Evolutionary conservation across 2,113 vertebrate species (phyloP), one percentile per base, ranked within the genome.

Genomic region (Misgurnus anguillicaudatus): DNA sequence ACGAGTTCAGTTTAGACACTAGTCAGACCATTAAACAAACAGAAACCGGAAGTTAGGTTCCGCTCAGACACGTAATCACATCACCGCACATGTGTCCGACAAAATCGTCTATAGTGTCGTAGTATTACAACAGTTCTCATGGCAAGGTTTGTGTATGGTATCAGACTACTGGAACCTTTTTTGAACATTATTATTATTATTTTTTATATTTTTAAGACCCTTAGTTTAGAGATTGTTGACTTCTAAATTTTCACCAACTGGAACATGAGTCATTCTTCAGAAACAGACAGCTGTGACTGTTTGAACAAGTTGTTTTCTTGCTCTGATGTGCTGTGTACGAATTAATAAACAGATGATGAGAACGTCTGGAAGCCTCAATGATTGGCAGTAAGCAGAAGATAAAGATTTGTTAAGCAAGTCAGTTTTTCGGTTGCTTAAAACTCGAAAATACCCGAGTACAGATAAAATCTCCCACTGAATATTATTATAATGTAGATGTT

Each of bases 281-380:
- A 21, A 60, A 31, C 57, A 47, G 41, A 47, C 57, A 47, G 71
- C 57, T 47, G 71, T 62, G 71, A 62, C 14, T 16, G 4, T 61
- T 45, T 45, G 55, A 74, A 57, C 19, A 45, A 4, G 9, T 45
- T 58, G 58, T 73, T 47, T 6, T 13, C 36, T 73, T 70, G 36
- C 47, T 17, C 17, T 45, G 70, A 60, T 61, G 39, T 74, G 60
- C n/a, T 60, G 39, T 42, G 4, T 4, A 2, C 57, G 47, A 19
- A 14, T 74, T 36, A 74, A 60, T 45, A 47, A 74, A 62, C 71
- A 74, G 57, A 74, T 62, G 71, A 47, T 13, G 9, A 16, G 19
- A 74, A 47, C 5, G 3, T 74, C 57, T 74, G 21, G n/a, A 62
- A 16, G 57, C 19, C 13, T 74, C 57, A 47, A 11, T 62, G 57